These are phyloP conservation scores for Muschampia plurimacula DNA, from an alignment of 2,888 invertebrate species.

Conservation along the genomic window DNA sequence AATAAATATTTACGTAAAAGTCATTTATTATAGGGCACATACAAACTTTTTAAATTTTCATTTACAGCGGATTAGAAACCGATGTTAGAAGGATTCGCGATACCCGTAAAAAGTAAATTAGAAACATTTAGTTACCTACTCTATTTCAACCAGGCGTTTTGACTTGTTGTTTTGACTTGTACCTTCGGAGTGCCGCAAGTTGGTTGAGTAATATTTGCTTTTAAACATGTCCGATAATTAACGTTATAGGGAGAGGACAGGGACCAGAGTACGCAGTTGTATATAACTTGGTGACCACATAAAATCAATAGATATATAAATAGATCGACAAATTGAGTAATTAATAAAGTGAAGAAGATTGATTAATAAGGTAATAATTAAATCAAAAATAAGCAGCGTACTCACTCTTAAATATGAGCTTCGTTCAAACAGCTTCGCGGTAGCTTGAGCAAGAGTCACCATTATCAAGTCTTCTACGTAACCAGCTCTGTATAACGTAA, in stretches of 20 bases:
- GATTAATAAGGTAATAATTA: background rate
- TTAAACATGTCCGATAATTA: too few relatives aligned
- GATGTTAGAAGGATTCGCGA: too few relatives aligned
- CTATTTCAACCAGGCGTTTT: background rate
- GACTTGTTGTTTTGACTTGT: too few relatives aligned
- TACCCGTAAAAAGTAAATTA: background rate
- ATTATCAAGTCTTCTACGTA: constrained; percentile 4
- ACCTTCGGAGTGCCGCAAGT: too few relatives aligned
- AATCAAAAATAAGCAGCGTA: constrained; percentile 6
- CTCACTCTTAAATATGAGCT: constrained; percentile 33
- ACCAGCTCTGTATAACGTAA: constrained; percentile 8
- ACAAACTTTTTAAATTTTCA: too few relatives aligned
- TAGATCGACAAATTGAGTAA: background rate
- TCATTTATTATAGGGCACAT: too few relatives aligned
- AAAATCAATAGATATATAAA: background rate
- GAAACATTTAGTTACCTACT: background rate
- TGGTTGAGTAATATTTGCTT: too few relatives aligned
- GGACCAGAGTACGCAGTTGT: background rate
- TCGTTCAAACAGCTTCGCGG: constrained; percentile 22
- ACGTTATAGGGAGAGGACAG: too few relatives aligned
- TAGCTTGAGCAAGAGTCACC: constrained; percentile 24
- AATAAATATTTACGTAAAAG: background rate
- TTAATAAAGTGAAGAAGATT: background rate
- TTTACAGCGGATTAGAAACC: too few relatives aligned
- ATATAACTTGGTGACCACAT: background rate